A percentile compares a stretch with the other conserved stretches of the same genome.
These are phyloP conservation scores for Pygocentrus nattereri DNA, from an alignment of 2,797 vertebrate species.

Conservation along the genomic window DNA sequence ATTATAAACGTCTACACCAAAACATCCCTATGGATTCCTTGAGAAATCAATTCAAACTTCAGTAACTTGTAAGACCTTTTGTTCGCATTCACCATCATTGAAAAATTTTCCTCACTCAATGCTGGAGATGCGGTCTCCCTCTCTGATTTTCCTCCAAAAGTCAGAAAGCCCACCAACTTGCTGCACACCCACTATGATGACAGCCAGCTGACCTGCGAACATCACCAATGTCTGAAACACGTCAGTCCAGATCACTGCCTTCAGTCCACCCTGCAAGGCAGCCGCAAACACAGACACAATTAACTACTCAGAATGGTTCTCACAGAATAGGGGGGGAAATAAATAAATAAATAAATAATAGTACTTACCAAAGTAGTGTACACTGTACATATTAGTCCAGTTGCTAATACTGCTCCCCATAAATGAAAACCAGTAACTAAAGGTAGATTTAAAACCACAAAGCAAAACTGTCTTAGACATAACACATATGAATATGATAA, in stretches of 20 bases:
- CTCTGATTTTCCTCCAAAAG: conserved; percentile 83
- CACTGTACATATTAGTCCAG: conserved; percentile 85
- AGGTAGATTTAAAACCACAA: conserved; percentile 39
- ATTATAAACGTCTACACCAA: neutral
- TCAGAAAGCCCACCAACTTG: conserved; percentile 82
- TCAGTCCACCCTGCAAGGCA: conserved; percentile 87
- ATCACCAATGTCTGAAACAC: conserved; percentile 95
- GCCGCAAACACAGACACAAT: neutral
- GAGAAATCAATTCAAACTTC: neutral
- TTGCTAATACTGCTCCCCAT: conserved; percentile 85
- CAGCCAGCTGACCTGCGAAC: conserved; percentile 91
- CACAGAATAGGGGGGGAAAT: neutral
- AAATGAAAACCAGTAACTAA: conserved; percentile 89
- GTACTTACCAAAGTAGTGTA: conserved; percentile 87
- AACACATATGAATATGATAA: neutral
- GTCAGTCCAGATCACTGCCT: conserved; percentile 98
- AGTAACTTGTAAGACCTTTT: neutral
- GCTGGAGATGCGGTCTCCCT: conserved; percentile 81
- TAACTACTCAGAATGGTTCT: neutral
- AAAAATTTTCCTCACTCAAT: conserved; percentile 82
- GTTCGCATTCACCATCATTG: neutral
- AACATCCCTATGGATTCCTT: neutral
- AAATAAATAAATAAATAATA: neutral
- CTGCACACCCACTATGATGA: conserved; percentile 87
- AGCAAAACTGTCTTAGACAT: neutral